These are phyloP conservation scores for Agapornis roseicollis DNA, from an alignment of 2,113 vertebrate species.

Conservation along the genomic window DNA sequence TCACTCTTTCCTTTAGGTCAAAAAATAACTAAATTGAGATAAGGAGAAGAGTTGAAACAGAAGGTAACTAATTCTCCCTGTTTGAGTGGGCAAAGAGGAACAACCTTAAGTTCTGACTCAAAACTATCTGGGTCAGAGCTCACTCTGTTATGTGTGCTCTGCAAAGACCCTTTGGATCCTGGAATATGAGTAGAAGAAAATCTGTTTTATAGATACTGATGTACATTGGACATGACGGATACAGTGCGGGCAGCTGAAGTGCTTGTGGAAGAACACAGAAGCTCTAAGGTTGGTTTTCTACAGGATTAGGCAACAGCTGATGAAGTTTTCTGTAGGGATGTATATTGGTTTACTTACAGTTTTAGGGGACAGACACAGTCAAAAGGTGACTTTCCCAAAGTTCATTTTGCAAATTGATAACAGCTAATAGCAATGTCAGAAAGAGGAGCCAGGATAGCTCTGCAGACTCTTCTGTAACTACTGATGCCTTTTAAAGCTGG, in stretches of 20 bases:
- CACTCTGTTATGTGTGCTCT: background rate
- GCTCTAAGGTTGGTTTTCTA: fast-evolving
- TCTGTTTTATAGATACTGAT: fast-evolving
- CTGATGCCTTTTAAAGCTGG: background rate
- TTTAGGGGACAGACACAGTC: background rate
- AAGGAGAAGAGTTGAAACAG: background rate
- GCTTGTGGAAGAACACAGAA: background rate
- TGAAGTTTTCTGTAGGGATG: background rate
- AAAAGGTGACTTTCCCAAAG: background rate
- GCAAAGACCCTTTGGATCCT: background rate
- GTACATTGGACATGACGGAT: fast-evolving
- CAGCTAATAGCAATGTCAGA: background rate
- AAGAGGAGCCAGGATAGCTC: background rate
- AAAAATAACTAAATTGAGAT: background rate
- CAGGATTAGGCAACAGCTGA: background rate
- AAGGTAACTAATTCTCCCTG: background rate
- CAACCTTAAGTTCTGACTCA: background rate
- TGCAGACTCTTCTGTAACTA: background rate
- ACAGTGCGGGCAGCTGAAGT: background rate
- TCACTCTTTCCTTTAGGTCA: background rate
- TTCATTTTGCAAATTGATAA: background rate
- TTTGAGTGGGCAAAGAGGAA: background rate
- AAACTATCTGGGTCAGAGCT: background rate
- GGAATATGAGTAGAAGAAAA: background rate
- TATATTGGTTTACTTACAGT: background rate